A percentile compares a stretch with the other conserved stretches of the same genome.
Conservation (phyloP, 37 sponge, comb jelly and placozoan species). For the Chondrosia reniformis region DNA sequence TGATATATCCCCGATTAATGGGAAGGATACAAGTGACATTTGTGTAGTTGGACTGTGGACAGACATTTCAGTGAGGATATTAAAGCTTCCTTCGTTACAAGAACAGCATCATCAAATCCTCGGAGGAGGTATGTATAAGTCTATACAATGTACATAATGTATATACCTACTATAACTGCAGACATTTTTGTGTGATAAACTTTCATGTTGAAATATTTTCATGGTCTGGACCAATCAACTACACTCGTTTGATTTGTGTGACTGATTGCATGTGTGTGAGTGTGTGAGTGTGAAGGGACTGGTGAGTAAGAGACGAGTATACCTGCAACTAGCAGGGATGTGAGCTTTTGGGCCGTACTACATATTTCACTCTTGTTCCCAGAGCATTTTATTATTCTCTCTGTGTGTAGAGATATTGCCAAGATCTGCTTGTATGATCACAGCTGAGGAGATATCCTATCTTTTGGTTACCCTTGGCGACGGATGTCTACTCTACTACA, state of each 20-base stretch:
- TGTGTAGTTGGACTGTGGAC: slow-evolving; percentile 93
- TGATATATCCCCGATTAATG: slow-evolving; percentile 69
- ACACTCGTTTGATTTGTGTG: too few relatives aligned
- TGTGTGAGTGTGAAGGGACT: too few relatives aligned
- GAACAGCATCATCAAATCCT: slow-evolving; percentile 47
- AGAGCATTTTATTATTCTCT: background rate
- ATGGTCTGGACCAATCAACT: too few relatives aligned
- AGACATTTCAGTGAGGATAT: slow-evolving; percentile 72
- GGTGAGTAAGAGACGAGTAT: too few relatives aligned
- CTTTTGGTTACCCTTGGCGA: slow-evolving; percentile 91
- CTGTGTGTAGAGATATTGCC: slow-evolving; percentile 72
- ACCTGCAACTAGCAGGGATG: too few relatives aligned
- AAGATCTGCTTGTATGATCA: slow-evolving; percentile 73
- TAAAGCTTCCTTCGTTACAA: slow-evolving; percentile 68
- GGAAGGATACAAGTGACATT: slow-evolving; percentile 22
- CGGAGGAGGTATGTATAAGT: slow-evolving; percentile 75
- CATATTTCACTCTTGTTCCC: background rate
- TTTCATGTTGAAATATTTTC: too few relatives aligned
- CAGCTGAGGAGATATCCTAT: slow-evolving; percentile 56
- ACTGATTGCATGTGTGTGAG: too few relatives aligned
- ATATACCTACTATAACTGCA: too few relatives aligned
- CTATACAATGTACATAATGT: background rate
- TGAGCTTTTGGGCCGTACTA: too few relatives aligned
- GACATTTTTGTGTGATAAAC: too few relatives aligned
- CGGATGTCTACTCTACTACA: slow-evolving; percentile 79